Percentiles rank a stretch among this genome's conserved stretches.
These are phyloP conservation scores for Porphyrio hochstetteri DNA, from an alignment of 2,113 vertebrate genomes.

Conservation along the genomic window DNA sequence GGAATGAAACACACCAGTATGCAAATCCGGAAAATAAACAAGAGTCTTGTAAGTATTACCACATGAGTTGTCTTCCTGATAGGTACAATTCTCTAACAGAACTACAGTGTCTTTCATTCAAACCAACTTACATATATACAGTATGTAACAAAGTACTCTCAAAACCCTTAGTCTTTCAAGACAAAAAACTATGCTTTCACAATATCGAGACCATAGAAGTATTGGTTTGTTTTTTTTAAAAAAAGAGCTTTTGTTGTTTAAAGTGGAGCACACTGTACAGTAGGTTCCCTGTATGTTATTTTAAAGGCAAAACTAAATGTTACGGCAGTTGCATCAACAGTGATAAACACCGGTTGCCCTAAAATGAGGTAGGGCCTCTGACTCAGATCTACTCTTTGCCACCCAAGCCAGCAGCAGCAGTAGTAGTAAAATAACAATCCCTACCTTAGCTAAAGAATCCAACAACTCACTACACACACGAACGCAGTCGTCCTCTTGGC, in stretches of 20 bases:
- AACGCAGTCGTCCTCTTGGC: slow-evolving; percentile 48
- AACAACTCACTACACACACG: slow-evolving; percentile 32
- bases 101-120: slow-evolving; percentile 26
- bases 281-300: slow-evolving; percentile 34
- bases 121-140: slow-evolving; percentile 57
- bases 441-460: neutral
- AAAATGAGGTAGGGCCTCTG: slow-evolving; percentile 49
- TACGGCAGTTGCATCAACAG: slow-evolving; percentile 33
- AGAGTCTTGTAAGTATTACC: slow-evolving; percentile 40
- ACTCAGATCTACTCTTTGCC: slow-evolving; percentile 28
- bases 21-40: slow-evolving; percentile 63
- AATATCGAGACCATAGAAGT: slow-evolving; percentile 27
- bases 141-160: slow-evolving; percentile 61
- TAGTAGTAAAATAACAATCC: neutral
- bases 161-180: slow-evolving; percentile 56
- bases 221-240: neutral
- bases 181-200: slow-evolving; percentile 60
- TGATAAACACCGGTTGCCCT: slow-evolving; percentile 47
- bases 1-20: slow-evolving; percentile 66
- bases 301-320: slow-evolving; percentile 65
- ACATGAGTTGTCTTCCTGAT: slow-evolving; percentile 45
- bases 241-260: neutral
- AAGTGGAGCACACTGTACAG: slow-evolving; percentile 41
- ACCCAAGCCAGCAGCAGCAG: slow-evolving; percentile 31
- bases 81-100: slow-evolving; percentile 17